Base-by-base conservation (phyloP, 2,797 vertebrate genomes). In the Crocodylus rhombifer region DNA sequence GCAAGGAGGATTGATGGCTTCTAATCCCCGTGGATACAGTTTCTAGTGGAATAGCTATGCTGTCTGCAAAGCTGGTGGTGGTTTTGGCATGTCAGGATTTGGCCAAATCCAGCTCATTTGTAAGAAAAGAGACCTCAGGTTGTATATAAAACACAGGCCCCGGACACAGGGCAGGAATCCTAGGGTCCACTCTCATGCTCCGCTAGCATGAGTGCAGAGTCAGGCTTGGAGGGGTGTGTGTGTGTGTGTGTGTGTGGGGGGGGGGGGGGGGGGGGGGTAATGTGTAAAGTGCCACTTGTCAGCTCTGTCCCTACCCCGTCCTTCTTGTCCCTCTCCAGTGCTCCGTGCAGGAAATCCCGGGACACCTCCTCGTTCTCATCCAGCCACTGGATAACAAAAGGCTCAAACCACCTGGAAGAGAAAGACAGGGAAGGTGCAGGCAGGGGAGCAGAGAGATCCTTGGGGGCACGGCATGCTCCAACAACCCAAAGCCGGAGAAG, bases 351-450 rank as follows among this genome's bases (percentile, higher is more conserved):
- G 95, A 99, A 99, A 95, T 99, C 99, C 67, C 99, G 98, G 0
- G 99, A 99, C 83, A 99, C 99, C 91, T 99, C 99, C 85, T 99
- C 99, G 0, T 99, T 99, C 97, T 99, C 99, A 36, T 99, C 99
- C 97, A 99, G 97, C 99, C 99, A 99, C 98, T 99, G 99, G 95
- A 99, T 99, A 90, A 99, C 99, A 2, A 99, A 99, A 6, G 99
- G 99, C 94, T 99, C 99, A 7, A 99, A 99, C 99, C 99, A 99
- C 83, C 99, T 99, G 96, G 13, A 94, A 92, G 11, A 86, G 73
- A 77, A 5, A 23, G 15, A 25, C 18, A 36, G 5, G 56, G 21
- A 80, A 36, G 30, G 25, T 6, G 21, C 11, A 25, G 14, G 14
- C n/a, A 60, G 73, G 33, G 51, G 26, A 21, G 80, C 71, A 58